Evolutionary conservation across 2,888 invertebrate species (phyloP).

Genomic region (Dicyrtoma fusca): DNA sequence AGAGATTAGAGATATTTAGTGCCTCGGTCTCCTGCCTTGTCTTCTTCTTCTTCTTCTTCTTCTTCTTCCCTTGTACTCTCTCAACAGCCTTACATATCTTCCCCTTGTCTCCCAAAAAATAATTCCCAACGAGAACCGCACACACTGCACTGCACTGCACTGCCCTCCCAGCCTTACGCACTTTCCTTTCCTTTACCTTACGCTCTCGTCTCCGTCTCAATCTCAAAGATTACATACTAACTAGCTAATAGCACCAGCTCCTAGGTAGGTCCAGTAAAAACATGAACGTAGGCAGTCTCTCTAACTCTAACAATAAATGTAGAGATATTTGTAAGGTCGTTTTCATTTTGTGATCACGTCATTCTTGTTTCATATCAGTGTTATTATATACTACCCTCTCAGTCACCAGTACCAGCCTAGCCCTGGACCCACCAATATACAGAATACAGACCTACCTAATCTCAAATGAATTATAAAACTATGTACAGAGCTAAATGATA

Average conservation of each 20-base stretch:
- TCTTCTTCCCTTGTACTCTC: not conserved
- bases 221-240: too few species aligned
- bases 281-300: not conserved
- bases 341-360: slow-evolving; percentile 35
- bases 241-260: too few species aligned
- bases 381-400: not conserved
- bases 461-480: slow-evolving; percentile 35
- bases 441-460: too few species aligned
- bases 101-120: too few species aligned
- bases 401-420: too few species aligned
- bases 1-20: slow-evolving; percentile 31
- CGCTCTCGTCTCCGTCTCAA: too few species aligned
- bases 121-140: too few species aligned
- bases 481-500: slow-evolving; percentile 4
- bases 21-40: slow-evolving; percentile 34
- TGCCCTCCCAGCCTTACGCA: too few species aligned
- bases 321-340: slow-evolving; percentile 12
- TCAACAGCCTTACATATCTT: not conserved
- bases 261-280: too few species aligned
- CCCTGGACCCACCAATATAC: too few species aligned
- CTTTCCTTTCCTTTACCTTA: too few species aligned
- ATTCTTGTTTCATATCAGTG: slow-evolving; percentile 20
- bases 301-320: slow-evolving; percentile 2
- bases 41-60: not conserved
- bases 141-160: too few species aligned